These are phyloP conservation scores for Rhynchonycteris naso DNA, from an alignment of 2,797 vertebrate genomes.

Conservation along the genomic window DNA sequence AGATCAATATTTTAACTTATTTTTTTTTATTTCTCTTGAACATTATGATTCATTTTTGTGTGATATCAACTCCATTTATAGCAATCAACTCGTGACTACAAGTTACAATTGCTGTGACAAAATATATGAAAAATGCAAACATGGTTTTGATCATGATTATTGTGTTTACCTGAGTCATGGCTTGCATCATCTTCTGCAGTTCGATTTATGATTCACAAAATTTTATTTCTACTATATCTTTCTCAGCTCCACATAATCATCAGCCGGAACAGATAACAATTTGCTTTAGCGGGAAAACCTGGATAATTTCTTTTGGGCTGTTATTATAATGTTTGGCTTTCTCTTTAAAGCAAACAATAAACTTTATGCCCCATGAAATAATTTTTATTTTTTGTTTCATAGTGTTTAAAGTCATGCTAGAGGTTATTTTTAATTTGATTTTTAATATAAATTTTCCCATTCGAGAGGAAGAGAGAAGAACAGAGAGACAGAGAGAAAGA, in stretches of 20 bases:
- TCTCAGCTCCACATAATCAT: neutral
- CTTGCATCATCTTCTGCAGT: constrained; percentile 78
- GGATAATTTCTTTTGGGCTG: neutral
- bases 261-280: neutral
- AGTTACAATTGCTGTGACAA: constrained; percentile 69
- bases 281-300: constrained; percentile 8
- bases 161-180: constrained; percentile 83
- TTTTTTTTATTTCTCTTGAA: constrained; percentile 77
- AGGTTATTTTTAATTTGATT: constrained; percentile 28
- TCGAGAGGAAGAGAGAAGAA: too few relatives aligned
- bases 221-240: constrained; percentile 38
- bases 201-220: constrained; percentile 81
- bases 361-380: constrained; percentile 1
- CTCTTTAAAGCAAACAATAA: constrained; percentile 35
- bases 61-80: constrained; percentile 73
- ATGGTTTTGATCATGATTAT: constrained; percentile 79
- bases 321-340: neutral
- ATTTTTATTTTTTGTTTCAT: neutral
- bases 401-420: constrained; percentile 5
- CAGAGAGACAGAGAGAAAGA: too few relatives aligned
- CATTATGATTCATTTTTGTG: constrained; percentile 71
- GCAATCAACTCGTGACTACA: constrained; percentile 74
- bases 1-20: constrained; percentile 66
- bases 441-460: neutral
- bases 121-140: constrained; percentile 77